phyloP scores from a whole-genome alignment of 2,797 vertebrate genomes.

The Limosa lapponica region DNA sequence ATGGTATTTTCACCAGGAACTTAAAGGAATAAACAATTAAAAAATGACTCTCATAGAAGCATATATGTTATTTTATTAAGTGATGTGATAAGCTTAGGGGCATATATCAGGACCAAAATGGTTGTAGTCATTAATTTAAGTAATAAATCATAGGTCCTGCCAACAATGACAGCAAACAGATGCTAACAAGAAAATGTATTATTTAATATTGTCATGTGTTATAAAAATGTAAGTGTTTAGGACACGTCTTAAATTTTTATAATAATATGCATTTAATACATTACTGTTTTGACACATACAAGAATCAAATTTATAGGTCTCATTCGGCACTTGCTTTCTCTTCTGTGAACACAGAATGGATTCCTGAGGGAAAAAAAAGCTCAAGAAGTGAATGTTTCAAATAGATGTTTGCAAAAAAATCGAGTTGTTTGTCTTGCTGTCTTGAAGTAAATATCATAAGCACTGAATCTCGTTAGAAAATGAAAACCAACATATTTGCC shows the following conservation, averaged over 20 bases:
- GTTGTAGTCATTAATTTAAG: conserved; percentile 80
- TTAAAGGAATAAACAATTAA: conserved; percentile 74
- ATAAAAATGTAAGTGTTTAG: conserved; percentile 79
- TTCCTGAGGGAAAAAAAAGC: conserved; percentile 35
- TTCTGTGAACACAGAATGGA: conserved; percentile 69
- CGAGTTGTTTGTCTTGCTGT: conserved; percentile 60
- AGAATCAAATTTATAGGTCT: conserved; percentile 77
- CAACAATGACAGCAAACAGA: conserved; percentile 82
- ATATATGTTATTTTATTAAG: conserved; percentile 77
- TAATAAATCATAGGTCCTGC: conserved; percentile 80
- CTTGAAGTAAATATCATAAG: conserved; percentile 64
- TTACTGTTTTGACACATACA: conserved; percentile 76
- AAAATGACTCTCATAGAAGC: conserved; percentile 65
- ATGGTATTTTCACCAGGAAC: conserved; percentile 53
- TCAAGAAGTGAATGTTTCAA: conserved; percentile 65
- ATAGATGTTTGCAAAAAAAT: conserved; percentile 60
- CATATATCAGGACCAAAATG: conserved; percentile 80
- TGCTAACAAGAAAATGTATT: conserved; percentile 83
- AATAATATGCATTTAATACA: conserved; percentile 81
- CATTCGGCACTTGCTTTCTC: conserved; percentile 68
- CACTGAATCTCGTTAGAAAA: conserved; percentile 48
- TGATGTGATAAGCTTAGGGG: conserved; percentile 75
- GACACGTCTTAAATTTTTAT: conserved; percentile 80
- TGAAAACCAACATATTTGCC: neutral
- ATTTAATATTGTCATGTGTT: conserved; percentile 78